phyloP scores from a whole-genome alignment of 2,113 vertebrate genomes.

The Tor tambroides region DNA sequence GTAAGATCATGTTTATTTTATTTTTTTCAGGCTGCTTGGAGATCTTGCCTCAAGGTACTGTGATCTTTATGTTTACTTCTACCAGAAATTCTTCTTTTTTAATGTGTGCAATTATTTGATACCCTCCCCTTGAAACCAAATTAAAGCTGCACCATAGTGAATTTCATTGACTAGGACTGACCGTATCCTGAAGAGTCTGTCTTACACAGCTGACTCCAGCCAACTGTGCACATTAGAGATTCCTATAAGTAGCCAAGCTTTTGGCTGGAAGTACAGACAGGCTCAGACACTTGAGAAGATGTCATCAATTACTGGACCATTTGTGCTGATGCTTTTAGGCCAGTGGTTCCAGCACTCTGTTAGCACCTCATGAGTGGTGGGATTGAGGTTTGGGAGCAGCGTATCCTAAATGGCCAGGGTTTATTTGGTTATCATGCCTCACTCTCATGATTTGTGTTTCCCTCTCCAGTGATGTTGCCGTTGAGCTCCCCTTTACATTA shows the following conservation, averaged over 20 bases:
- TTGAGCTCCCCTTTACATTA: constrained; percentile 93
- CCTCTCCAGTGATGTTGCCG: constrained; percentile 85
- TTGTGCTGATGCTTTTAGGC: constrained; percentile 37
- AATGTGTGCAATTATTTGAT: background rate
- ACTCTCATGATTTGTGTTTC: background rate
- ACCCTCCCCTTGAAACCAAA: background rate
- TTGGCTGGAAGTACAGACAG: background rate
- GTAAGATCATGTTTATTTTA: constrained; percentile 17
- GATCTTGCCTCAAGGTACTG: constrained; percentile 93
- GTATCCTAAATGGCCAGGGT: background rate
- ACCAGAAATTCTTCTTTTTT: too few relatives aligned
- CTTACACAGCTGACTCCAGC: background rate
- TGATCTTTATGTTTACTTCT: background rate
- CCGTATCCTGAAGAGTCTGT: background rate
- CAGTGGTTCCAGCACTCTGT: background rate
- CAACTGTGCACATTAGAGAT: background rate
- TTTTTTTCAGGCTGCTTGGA: constrained; percentile 82
- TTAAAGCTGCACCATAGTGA: background rate
- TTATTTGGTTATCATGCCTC: background rate
- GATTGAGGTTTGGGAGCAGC: background rate
- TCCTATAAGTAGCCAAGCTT: background rate
- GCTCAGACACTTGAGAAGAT: background rate
- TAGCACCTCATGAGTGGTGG: constrained; percentile 2
- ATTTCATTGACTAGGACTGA: background rate
- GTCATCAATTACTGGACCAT: constrained; percentile 7